A percentile compares a stretch with the other conserved stretches of the same genome.
Conservation (phyloP, 2,113 vertebrate species). For the Callopanchax toddi region DNA sequence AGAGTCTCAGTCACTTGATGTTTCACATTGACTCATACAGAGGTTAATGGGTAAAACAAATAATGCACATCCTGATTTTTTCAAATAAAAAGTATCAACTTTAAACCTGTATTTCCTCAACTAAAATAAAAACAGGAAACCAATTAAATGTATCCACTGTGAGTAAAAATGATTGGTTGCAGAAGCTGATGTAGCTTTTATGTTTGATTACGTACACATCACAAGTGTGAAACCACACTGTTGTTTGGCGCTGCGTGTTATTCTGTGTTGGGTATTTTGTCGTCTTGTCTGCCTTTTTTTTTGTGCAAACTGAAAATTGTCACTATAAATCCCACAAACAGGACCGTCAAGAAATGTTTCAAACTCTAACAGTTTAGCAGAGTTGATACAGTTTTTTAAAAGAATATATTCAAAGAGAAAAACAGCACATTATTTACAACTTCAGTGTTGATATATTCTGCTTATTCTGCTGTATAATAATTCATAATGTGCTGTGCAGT, state of each 20-base stretch:
- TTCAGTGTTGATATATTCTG: not conserved
- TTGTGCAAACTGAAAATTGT: not conserved
- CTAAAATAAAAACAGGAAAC: constrained; percentile 9
- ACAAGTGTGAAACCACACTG: constrained; percentile 66
- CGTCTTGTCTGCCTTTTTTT: not conserved
- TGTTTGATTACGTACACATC: constrained; percentile 20
- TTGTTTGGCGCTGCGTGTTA: constrained; percentile 7
- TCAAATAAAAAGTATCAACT: too few relatives aligned
- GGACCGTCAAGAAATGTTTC: too few relatives aligned
- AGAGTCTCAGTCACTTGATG: constrained; percentile 42
- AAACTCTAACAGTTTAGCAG: too few relatives aligned
- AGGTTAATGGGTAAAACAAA: constrained; percentile 9
- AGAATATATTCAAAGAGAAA: not conserved
- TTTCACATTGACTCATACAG: constrained; percentile 52
- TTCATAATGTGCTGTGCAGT: constrained; percentile 8
- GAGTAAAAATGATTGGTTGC: not conserved
- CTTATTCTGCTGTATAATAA: not conserved
- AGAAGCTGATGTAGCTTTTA: constrained; percentile 13
- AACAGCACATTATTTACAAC: not conserved
- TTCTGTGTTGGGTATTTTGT: not conserved
- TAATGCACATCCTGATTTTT: not conserved
- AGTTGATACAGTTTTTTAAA: too few relatives aligned
- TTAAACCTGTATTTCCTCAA: too few relatives aligned
- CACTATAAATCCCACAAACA: not conserved
- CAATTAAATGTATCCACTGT: not conserved